Base-by-base conservation (phyloP, 1,140 invertebrate genomes). In the Rhopalosiphum padi region DNA sequence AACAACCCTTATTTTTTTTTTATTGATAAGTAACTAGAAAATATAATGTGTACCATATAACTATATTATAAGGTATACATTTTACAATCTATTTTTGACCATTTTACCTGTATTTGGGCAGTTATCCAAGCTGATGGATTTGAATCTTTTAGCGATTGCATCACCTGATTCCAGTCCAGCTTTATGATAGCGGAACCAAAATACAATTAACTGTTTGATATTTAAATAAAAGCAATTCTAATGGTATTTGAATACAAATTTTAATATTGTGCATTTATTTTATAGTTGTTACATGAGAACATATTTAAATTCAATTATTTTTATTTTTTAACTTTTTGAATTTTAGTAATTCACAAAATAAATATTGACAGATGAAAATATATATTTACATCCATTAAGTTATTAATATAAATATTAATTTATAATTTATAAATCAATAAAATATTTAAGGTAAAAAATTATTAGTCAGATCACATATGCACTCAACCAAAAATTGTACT, bases 151-250 rank as follows among this genome's bases (percentile, higher is more conserved):
- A 97, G 97, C 95, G 97, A 97, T 96, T 97, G 97, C 95, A 97
- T 97, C 96, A 97, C 96, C 96, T 97, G 97, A 95, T 96, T 97
- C 97, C 97, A 97, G 96, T 97, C 97, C 97, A 97, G 94, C 83
- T 91, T 87, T 90, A 68, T 93, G 53, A 93, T 89, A 88, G 89
- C 77, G 86, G 46, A 94, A 94, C 37, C 93, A 94, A 94, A 94
- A 89, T 90, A 90, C 30, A 88, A 89, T 43, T 88, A 90, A 60
- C 43, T 43, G 43, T 60, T 90, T 43, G 25, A 68, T n/a, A 43
- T 90, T 68, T 68, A 2, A 43, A 90, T 41, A 43, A 90, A 55
- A 89, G 18, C 53, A 60, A 90, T 23, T 90, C 11, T 60, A 41
- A 2, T 60, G 51, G 18, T 41, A 41, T 41, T 43, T 68, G 2